Base-by-base conservation (phyloP, 2,113 vertebrate genomes). In the Numenius arquata region DNA sequence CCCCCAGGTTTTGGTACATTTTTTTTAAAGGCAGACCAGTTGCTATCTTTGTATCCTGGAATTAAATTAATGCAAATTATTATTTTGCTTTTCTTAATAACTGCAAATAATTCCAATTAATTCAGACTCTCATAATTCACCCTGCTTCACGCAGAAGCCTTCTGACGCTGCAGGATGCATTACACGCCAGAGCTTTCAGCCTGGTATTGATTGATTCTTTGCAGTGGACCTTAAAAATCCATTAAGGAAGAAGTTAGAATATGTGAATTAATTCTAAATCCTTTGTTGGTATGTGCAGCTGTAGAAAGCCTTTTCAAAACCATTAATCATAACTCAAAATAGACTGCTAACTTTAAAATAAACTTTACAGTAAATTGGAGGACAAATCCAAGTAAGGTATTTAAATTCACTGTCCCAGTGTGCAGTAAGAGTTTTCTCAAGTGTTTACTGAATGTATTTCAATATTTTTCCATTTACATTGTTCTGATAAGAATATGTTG, bases 211-310 rank as follows among this genome's bases (percentile, higher is more conserved):
- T 97, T 97, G 96, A 97, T 98, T 90, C 96, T 93, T 96, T 97
- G 96, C 95, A 93, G 58, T 72, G 87, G 96, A 97, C 96, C 97
- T 97, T 96, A 97, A 97, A 96, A 97, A 94, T 93, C 95, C 95
- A 96, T 97, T 97, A 97, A 90, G 84, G 74, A 94, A 93, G 76
- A 52, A 97, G 93, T 83, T 91, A 95, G 96, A 94, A 95, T 97
- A 97, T 97, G 94, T 88, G 94, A 95, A 97, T 98, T 98, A 98
- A 97, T 97, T 96, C 96, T 77, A 88, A 96, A 89, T 80, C 80
- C 45, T 97, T 97, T 95, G 87, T 96, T 86, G 66, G 41, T 78
- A 43, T 58, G 83, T 96, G 85, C 87, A 95, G 95, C 92, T 82
- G 83, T 91, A 96, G 83, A 78, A 93, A 94, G 36, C 36, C 52